Conservation (phyloP, 2,797 vertebrate genomes). For the Eulemur rubriventer region DNA sequence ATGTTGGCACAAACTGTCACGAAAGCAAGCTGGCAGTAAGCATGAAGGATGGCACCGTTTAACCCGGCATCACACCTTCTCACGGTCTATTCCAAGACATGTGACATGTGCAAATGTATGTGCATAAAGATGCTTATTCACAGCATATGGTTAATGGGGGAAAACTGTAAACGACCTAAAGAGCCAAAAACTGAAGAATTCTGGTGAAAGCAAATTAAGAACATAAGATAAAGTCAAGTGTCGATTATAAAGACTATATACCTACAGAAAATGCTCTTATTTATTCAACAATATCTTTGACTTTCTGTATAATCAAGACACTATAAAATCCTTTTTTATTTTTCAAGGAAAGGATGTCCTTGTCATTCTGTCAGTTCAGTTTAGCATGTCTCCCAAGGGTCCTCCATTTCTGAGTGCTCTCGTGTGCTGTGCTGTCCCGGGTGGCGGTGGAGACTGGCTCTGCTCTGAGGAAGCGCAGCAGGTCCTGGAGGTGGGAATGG, state of each 20-base stretch:
- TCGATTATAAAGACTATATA: not conserved
- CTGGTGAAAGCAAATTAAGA: not conserved
- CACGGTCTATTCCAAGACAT: not conserved
- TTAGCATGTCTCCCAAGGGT: not conserved
- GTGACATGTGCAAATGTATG: not conserved
- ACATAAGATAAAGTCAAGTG: not conserved
- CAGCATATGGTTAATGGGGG: not conserved
- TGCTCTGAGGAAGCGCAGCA: not conserved
- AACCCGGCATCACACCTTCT: not conserved
- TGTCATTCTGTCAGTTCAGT: not conserved
- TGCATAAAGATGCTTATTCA: not conserved
- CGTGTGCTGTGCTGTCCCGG: fast-evolving
- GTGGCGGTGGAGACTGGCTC: not conserved
- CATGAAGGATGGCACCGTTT: too few species aligned
- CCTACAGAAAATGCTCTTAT: not conserved
- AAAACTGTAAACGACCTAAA: not conserved
- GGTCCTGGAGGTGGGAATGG: not conserved
- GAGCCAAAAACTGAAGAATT: not conserved
- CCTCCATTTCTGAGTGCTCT: not conserved
- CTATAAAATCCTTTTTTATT: not conserved
- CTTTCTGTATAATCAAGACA: not conserved
- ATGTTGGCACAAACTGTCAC: not conserved
- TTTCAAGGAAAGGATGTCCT: not conserved
- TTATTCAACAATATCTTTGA: not conserved
- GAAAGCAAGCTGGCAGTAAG: not conserved